These are phyloP conservation scores for Athene noctua DNA, from an alignment of 2,113 vertebrate species.

Conservation along the genomic window DNA sequence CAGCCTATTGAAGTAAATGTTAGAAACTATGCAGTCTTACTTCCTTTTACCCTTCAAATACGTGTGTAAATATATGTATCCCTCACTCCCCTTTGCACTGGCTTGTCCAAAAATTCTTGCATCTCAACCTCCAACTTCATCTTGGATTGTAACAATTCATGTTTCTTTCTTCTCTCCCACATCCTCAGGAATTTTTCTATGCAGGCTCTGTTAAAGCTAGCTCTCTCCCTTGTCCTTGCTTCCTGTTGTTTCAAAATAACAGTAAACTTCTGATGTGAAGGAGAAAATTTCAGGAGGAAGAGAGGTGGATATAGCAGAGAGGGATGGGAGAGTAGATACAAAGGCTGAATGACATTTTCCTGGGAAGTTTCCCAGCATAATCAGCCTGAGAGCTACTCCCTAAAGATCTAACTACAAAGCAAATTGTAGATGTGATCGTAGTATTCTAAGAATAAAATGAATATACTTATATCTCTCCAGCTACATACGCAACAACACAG, in stretches of 20 bases:
- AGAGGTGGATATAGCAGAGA: background rate
- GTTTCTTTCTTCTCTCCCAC: background rate
- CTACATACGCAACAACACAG: background rate
- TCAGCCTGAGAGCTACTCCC: background rate
- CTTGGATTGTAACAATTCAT: background rate
- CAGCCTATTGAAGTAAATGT: background rate
- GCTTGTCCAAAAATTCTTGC: background rate
- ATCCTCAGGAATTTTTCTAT: background rate
- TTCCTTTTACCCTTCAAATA: background rate
- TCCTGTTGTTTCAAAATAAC: background rate
- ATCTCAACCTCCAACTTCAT: background rate
- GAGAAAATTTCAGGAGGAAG: background rate
- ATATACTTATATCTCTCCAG: background rate
- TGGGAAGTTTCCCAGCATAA: background rate
- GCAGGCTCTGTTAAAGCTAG: background rate
- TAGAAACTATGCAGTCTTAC: background rate
- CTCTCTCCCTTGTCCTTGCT: background rate
- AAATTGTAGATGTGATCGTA: background rate
- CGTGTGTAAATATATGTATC: background rate
- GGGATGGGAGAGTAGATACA: background rate
- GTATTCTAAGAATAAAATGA: background rate
- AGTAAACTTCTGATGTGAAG: background rate
- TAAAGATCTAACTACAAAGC: background rate
- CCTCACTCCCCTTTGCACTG: background rate
- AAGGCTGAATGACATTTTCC: constrained; percentile 1